A percentile compares a stretch with the other conserved stretches of the same genome.
phyloP scores from a whole-genome alignment of 2,888 invertebrate species.

The Lithodes maja region DNA sequence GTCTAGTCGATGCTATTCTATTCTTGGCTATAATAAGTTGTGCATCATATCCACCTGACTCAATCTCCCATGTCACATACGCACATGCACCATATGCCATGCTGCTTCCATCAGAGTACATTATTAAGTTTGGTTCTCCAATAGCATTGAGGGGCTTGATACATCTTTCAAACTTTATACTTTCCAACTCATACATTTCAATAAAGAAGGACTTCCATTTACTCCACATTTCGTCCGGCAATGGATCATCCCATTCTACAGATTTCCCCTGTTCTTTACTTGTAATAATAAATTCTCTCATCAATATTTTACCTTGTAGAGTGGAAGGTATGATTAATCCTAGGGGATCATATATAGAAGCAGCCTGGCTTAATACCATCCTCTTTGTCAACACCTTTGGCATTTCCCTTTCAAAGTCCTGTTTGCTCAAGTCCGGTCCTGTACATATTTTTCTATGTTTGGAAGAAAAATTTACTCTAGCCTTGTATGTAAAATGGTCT shows the following conservation, averaged over 20 bases:
- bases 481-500: constrained; percentile 23
- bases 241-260: constrained; percentile 21
- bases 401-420: not conserved
- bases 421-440: not conserved
- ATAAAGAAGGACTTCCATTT: constrained; percentile 21
- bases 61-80: constrained; percentile 29
- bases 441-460: not conserved
- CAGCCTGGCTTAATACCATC: constrained; percentile 40
- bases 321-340: constrained; percentile 9
- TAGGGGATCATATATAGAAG: constrained; percentile 41
- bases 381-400: constrained; percentile 22
- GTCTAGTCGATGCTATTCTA: constrained; percentile 17
- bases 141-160: constrained; percentile 18
- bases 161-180: constrained; percentile 8
- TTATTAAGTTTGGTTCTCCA: constrained; percentile 32
- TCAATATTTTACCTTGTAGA: constrained; percentile 17
- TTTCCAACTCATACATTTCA: constrained; percentile 23
- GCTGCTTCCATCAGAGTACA: constrained; percentile 38
- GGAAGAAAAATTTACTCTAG: constrained; percentile 39
- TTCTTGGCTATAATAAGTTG: constrained; percentile 13
- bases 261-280: not conserved
- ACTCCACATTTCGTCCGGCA: not conserved
- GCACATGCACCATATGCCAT: constrained; percentile 39
- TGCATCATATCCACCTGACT: constrained; percentile 1
- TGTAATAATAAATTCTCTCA: not conserved